These are phyloP conservation scores for Metacarcinus magister DNA, from an alignment of 2,888 invertebrate genomes.

Conservation along the genomic window DNA sequence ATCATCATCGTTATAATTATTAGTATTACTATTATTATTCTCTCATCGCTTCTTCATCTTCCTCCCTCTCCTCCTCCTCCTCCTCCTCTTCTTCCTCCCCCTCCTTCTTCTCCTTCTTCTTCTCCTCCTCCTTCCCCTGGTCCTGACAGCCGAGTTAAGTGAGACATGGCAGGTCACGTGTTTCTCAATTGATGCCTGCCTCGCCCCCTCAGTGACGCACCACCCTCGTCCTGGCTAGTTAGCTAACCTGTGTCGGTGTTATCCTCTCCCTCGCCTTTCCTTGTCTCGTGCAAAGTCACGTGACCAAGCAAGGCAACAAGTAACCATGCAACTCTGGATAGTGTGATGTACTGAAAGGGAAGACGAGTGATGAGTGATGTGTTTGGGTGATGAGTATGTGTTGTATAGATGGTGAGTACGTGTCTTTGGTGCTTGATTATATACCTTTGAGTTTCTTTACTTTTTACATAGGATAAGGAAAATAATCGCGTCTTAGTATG, in stretches of 20 bases:
- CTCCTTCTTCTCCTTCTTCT: background rate
- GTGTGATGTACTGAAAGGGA: no score
- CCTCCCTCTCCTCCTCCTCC: background rate
- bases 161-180: background rate
- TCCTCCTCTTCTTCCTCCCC: no score
- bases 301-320: background rate
- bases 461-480: no score
- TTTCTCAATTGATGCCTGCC: background rate
- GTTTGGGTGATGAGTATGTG: no score
- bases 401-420: no score
- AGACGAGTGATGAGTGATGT: no score
- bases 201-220: background rate
- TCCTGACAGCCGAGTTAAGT: background rate
- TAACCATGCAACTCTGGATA: background rate
- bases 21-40: background rate
- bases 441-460: no score
- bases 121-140: background rate
- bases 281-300: background rate
- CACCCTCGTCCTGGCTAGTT: background rate
- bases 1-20: background rate
- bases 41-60: background rate
- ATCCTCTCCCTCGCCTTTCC: background rate
- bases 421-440: no score
- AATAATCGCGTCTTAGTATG: no score
- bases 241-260: background rate